Evolutionary conservation across 2,113 vertebrate genomes (phyloP).

Genomic region (Dasyornis broadbenti): DNA sequence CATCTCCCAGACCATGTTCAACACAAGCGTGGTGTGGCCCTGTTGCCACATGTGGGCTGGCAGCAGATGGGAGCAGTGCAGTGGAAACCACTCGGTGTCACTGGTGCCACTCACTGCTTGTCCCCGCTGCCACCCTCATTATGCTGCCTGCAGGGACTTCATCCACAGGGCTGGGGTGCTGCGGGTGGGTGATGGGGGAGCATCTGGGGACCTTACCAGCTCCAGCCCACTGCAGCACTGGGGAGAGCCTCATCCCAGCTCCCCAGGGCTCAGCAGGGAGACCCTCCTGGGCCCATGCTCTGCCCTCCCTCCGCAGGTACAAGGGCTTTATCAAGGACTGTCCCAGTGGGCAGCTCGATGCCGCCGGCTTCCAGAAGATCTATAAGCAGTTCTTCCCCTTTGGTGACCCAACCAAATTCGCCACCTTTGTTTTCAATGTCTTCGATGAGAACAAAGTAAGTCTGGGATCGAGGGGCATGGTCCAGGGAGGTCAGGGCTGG

Average conservation of each 20-base stretch:
- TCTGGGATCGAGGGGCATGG: rapidly evolving
- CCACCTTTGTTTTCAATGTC: slow-evolving; percentile 95
- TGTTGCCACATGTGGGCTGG: neutral
- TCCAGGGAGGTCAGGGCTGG: rapidly evolving
- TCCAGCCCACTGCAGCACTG: neutral
- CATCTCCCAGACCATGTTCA: neutral
- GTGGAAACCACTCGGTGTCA: neutral
- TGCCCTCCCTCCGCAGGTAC: slow-evolving; percentile 74
- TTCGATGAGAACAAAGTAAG: slow-evolving; percentile 96
- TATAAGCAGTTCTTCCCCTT: slow-evolving; percentile 98
- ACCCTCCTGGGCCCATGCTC: neutral
- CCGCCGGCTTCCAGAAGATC: slow-evolving; percentile 94
- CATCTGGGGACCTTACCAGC: neutral
- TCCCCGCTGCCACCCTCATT: rapidly evolving
- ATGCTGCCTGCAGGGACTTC: neutral
- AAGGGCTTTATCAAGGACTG: slow-evolving; percentile 98
- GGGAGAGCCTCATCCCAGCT: neutral
- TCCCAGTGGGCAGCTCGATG: slow-evolving; percentile 92
- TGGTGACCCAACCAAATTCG: slow-evolving; percentile 93
- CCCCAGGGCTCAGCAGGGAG: neutral
- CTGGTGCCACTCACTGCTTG: neutral
- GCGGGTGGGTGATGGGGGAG: neutral
- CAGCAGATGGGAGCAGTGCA: neutral
- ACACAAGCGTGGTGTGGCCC: neutral
- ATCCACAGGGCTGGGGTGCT: neutral